phyloP scores from a whole-genome alignment of 2,797 vertebrate species.

The Enteromius afrohamiltoni region DNA sequence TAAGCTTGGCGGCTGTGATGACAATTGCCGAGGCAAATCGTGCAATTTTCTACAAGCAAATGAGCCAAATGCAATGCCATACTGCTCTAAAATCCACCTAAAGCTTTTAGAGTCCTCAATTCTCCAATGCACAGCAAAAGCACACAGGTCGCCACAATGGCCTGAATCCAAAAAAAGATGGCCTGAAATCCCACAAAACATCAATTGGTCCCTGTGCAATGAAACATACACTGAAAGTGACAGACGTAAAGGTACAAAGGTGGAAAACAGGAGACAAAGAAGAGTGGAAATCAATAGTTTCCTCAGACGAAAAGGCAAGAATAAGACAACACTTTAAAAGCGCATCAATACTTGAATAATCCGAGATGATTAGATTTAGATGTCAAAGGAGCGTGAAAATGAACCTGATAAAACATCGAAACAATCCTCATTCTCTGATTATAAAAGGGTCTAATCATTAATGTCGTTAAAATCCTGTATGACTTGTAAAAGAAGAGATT shows the following conservation, averaged over 20 bases:
- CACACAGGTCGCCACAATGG: slow-evolving; percentile 18
- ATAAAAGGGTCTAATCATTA: neutral
- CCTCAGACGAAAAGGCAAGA: slow-evolving; percentile 8
- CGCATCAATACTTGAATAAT: slow-evolving; percentile 24
- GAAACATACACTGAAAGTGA: slow-evolving; percentile 15
- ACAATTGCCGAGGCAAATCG: slow-evolving; percentile 10
- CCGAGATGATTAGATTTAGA: slow-evolving; percentile 17
- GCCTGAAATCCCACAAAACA: slow-evolving; percentile 36
- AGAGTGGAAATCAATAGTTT: slow-evolving; percentile 34
- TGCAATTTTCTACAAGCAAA: neutral
- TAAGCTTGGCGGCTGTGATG: neutral
- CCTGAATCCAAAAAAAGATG: slow-evolving; percentile 33
- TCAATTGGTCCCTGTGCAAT: slow-evolving; percentile 3
- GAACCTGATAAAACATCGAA: neutral
- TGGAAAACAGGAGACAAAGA: slow-evolving; percentile 1
- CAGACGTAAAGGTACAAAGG: slow-evolving; percentile 34
- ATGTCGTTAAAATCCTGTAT: neutral
- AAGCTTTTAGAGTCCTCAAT: neutral
- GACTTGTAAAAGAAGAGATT: neutral
- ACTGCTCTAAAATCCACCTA: neutral
- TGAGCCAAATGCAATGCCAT: neutral
- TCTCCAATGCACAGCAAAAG: slow-evolving; percentile 9
- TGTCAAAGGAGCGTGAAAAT: neutral
- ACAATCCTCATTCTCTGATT: neutral
- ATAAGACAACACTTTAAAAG: slow-evolving; percentile 3